Conservation (phyloP, 1,140 invertebrate genomes). For the Protaetia brevitarsis region DNA sequence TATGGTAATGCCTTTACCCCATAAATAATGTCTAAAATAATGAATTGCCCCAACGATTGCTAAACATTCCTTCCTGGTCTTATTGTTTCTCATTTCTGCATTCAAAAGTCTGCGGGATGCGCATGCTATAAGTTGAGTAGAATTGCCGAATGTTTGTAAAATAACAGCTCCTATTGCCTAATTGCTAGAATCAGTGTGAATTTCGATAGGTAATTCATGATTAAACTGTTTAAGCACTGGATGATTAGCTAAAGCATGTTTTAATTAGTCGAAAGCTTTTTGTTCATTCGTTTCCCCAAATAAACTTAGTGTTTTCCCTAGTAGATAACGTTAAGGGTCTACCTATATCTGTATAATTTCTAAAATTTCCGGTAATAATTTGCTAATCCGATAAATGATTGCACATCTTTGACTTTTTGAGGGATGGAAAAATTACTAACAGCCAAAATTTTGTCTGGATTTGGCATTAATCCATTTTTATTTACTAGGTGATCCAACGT, state of each 20-base stretch:
- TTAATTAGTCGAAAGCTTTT: conserved; percentile 25
- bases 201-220: neutral
- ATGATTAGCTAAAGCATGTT: conserved; percentile 1
- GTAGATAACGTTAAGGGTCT: conserved; percentile 23
- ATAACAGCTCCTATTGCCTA: neutral
- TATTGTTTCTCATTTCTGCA: too few species aligned
- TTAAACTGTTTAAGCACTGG: neutral
- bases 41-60: too few species aligned
- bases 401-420: conserved; percentile 16
- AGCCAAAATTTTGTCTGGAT: conserved; percentile 25
- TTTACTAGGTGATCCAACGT: conserved; percentile 28
- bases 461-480: conserved; percentile 16
- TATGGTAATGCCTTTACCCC: too few species aligned
- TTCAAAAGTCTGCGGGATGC: too few species aligned
- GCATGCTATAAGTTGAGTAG: too few species aligned
- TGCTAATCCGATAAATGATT: conserved; percentile 24
- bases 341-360: conserved; percentile 25
- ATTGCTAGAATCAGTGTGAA: neutral
- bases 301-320: conserved; percentile 20
- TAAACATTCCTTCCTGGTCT: too few species aligned
- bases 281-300: conserved; percentile 13
- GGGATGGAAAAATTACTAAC: conserved; percentile 26
- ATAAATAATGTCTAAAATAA: too few species aligned
- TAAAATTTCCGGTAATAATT: conserved; percentile 30
- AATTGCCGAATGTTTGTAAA: too few species aligned